phyloP scores from a whole-genome alignment of 2,888 invertebrate genomes.

The Lacanobia oleracea region DNA sequence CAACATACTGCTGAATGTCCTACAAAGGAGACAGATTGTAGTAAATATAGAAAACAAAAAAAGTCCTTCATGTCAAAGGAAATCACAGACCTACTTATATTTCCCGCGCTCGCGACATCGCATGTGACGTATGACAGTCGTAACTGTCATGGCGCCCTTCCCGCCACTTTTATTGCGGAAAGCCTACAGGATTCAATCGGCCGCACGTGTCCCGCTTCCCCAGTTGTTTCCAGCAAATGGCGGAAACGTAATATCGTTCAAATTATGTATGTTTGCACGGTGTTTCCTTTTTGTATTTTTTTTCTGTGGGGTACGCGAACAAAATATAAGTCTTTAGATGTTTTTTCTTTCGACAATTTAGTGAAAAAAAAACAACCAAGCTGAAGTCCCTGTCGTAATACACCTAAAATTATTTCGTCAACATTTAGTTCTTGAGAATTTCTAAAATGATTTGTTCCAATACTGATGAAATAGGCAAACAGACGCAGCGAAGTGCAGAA shows the following conservation, averaged over 20 bases:
- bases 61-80: constrained; percentile 6
- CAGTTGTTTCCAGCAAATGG: constrained; percentile 33
- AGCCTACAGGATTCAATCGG: constrained; percentile 49
- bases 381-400: not conserved
- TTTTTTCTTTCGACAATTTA: not conserved
- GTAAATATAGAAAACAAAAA: too few species aligned
- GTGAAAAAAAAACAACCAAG: not conserved
- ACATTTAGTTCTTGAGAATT: too few species aligned
- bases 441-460: too few species aligned
- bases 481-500: not conserved
- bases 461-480: not conserved
- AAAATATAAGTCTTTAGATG: constrained; percentile 1
- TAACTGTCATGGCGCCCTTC: constrained; percentile 44
- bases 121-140: constrained; percentile 26
- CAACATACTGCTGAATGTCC: too few species aligned
- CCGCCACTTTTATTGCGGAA: constrained; percentile 56
- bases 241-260: constrained; percentile 56
- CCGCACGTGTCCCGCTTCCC: constrained; percentile 36
- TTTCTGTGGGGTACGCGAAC: not conserved
- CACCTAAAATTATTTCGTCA: too few species aligned
- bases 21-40: too few species aligned
- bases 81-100: constrained; percentile 27
- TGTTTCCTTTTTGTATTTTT: constrained; percentile 33
- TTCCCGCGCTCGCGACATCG: constrained; percentile 1
- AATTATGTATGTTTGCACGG: constrained; percentile 55